A percentile compares a stretch with the other conserved stretches of the same genome.
Conservation (phyloP, 2,797 vertebrate species). For the Chrysocyon brachyurus region DNA sequence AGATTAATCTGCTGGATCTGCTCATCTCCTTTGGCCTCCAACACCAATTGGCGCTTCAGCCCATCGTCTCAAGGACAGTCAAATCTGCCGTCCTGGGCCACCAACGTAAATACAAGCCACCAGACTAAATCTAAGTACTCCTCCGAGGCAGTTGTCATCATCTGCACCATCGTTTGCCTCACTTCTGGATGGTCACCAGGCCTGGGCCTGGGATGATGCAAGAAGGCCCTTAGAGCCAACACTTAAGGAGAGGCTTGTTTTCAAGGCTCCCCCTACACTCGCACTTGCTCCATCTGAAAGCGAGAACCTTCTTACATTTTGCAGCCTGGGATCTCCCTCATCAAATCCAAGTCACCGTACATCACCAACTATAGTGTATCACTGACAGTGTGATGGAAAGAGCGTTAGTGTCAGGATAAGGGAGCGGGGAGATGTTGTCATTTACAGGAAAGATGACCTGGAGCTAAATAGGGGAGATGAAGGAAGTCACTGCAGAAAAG, state of each 20-base stretch:
- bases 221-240: accelerated
- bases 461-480: not conserved
- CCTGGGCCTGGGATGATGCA: not conserved
- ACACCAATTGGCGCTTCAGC: not conserved
- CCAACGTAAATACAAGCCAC: not conserved
- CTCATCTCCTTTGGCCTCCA: not conserved
- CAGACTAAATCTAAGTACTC: not conserved
- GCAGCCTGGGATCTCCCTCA: not conserved
- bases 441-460: not conserved
- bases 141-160: not conserved
- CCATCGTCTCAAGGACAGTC: not conserved
- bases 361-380: too few relatives aligned
- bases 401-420: not conserved
- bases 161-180: not conserved
- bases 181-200: not conserved
- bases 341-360: not conserved
- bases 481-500: not conserved
- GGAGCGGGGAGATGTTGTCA: too few relatives aligned
- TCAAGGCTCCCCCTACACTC: not conserved
- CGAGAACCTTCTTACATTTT: not conserved
- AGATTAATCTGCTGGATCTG: not conserved
- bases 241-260: not conserved
- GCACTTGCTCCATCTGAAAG: not conserved
- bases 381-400: not conserved
- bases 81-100: not conserved